Evolutionary conservation across 2,888 invertebrate species (phyloP).

Genomic region (Leucoptera coffeella): DNA sequence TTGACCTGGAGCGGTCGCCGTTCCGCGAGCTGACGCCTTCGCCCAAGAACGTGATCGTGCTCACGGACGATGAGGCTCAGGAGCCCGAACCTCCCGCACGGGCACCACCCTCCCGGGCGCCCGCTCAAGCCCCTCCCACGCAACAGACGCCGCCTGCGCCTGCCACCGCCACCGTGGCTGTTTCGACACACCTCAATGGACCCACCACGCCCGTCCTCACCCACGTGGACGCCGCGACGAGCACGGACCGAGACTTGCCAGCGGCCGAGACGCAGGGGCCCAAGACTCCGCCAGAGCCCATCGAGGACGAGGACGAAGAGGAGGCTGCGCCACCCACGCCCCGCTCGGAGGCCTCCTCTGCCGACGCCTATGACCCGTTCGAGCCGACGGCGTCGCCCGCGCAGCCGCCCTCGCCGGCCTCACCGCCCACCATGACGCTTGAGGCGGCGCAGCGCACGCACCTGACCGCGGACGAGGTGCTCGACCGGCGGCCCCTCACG

Average conservation of each 20-base stretch:
- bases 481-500: constrained; percentile 41
- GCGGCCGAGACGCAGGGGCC: constrained; percentile 13
- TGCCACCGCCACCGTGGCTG: too few relatives aligned
- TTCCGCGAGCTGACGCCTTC: constrained; percentile 78
- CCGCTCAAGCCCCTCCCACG: constrained; percentile 14
- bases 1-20: constrained; percentile 79
- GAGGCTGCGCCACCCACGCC: constrained; percentile 39
- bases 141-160: constrained; percentile 8
- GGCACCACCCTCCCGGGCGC: constrained; percentile 13
- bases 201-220: constrained; percentile 7
- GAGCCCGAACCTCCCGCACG: constrained; percentile 19
- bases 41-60: constrained; percentile 73
- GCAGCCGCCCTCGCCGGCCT: constrained; percentile 13
- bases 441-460: constrained; percentile 45
- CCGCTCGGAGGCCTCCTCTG: constrained; percentile 62
- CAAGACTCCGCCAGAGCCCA: constrained; percentile 58
- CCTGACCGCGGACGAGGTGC: constrained; percentile 38
- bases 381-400: constrained; percentile 36
- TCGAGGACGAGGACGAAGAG: too few relatives aligned
- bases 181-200: too few relatives aligned
- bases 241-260: constrained; percentile 10
- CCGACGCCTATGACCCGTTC: constrained; percentile 86
- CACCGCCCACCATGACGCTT: constrained; percentile 20
- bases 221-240: constrained; percentile 10
- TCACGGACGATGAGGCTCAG: constrained; percentile 73